phyloP scores from a whole-genome alignment of 2,797 vertebrate genomes.

The Paedocypris micromegethes region DNA sequence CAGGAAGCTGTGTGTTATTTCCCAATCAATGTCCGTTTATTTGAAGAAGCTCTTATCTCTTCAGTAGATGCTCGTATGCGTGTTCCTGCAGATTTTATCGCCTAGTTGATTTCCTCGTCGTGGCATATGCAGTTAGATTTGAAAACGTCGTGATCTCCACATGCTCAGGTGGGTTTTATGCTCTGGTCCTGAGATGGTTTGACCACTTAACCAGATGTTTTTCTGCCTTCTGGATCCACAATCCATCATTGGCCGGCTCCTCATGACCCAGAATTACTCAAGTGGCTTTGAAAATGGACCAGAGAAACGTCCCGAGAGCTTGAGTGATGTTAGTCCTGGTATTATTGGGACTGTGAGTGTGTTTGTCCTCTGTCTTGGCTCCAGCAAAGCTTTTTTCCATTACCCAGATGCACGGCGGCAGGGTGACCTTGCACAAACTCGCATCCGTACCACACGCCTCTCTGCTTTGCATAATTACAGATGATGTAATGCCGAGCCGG shows the following conservation, averaged over 20 bases:
- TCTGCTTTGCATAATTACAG: slow-evolving; percentile 70
- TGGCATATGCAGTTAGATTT: no score
- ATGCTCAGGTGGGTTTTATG: neutral
- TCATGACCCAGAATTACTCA: no score
- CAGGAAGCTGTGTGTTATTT: slow-evolving; percentile 17
- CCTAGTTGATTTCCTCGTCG: neutral
- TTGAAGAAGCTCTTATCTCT: slow-evolving; percentile 20
- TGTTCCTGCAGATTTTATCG: slow-evolving; percentile 4
- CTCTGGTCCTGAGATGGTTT: neutral
- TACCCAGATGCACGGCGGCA: slow-evolving; percentile 73
- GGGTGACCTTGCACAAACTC: slow-evolving; percentile 67
- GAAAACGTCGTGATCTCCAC: no score
- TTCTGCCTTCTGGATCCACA: no score
- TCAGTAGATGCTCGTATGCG: neutral
- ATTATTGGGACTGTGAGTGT: slow-evolving; percentile 6
- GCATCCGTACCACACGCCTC: slow-evolving; percentile 59
- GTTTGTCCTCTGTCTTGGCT: slow-evolving; percentile 45
- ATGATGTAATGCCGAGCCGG: slow-evolving; percentile 68
- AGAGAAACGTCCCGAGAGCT: no score
- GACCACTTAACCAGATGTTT: no score
- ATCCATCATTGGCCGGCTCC: no score
- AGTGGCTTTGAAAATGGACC: no score
- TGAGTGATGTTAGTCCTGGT: no score
- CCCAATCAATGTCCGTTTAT: slow-evolving; percentile 15
- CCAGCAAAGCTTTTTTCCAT: slow-evolving; percentile 31